Evolutionary conservation across 2,113 vertebrate genomes (phyloP).

Genomic region (Phyllostomus hastatus): DNA sequence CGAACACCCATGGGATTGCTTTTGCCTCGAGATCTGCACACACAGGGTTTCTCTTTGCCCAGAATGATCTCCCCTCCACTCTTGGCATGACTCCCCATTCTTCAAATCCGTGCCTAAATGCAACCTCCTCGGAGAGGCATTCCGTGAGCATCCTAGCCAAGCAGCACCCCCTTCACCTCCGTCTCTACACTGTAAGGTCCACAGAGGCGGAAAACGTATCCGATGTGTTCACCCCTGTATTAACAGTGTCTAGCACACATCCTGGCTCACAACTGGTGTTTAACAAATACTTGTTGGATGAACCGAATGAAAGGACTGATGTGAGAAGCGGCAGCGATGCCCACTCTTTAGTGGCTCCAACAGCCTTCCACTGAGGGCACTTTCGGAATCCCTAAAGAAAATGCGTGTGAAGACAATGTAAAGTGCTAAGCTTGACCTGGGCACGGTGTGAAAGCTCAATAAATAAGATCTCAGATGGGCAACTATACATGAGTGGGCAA

Average conservation of each 20-base stretch:
- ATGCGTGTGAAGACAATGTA: background rate
- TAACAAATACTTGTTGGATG: too few relatives aligned
- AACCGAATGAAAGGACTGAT: background rate
- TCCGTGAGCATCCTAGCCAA: background rate
- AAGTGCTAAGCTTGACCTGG: background rate
- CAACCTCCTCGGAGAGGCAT: background rate
- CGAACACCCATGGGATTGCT: background rate
- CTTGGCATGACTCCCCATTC: background rate
- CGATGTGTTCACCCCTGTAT: background rate
- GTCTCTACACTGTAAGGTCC: background rate
- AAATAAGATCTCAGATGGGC: conserved; percentile 1
- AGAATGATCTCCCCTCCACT: background rate
- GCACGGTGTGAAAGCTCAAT: background rate
- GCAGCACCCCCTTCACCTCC: background rate
- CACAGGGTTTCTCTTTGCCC: background rate
- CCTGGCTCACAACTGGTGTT: background rate
- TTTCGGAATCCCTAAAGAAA: background rate
- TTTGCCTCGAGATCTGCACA: background rate
- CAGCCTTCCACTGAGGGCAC: background rate
- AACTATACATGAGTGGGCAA: background rate
- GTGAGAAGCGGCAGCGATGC: background rate
- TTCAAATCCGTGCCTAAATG: background rate
- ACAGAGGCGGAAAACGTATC: background rate
- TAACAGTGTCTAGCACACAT: background rate
- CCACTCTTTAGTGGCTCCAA: background rate